Evolutionary conservation across 1,140 invertebrate species (phyloP).

Genomic region (Cherax quadricarinatus): DNA sequence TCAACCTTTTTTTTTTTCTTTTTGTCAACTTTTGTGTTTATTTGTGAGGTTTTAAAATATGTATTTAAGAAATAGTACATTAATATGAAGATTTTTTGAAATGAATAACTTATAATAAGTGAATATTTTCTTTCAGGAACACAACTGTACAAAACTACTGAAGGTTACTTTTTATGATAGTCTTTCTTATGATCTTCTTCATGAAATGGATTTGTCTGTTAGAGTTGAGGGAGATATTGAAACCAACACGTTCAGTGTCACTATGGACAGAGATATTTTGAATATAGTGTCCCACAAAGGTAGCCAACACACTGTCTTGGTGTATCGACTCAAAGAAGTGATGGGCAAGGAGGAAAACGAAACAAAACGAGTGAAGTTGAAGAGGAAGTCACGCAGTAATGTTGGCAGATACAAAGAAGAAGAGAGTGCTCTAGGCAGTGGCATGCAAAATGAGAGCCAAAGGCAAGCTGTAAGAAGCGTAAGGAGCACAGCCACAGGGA

Average conservation of each 20-base stretch:
- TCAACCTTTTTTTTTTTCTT: too few relatives aligned
- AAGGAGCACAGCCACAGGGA: background rate
- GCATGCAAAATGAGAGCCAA: background rate
- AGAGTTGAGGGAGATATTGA: slow-evolving; percentile 45
- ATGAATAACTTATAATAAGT: too few relatives aligned
- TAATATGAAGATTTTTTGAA: too few relatives aligned
- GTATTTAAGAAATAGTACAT: too few relatives aligned
- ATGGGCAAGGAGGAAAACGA: slow-evolving; percentile 1
- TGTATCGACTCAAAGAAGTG: slow-evolving; percentile 44
- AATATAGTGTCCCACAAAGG: slow-evolving; percentile 56
- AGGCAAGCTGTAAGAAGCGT: background rate
- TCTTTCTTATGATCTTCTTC: slow-evolving; percentile 27
- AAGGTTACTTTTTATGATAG: slow-evolving; percentile 49
- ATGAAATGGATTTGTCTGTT: slow-evolving; percentile 8
- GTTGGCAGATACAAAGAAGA: background rate
- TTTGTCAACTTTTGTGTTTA: too few relatives aligned
- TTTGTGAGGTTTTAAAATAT: too few relatives aligned
- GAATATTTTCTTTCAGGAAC: background rate
- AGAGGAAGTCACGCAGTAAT: background rate
- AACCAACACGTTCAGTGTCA: slow-evolving; percentile 45
- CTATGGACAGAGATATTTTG: slow-evolving; percentile 42
- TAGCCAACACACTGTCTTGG: slow-evolving; percentile 31
- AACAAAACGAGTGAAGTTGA: background rate
- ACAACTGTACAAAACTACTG: slow-evolving; percentile 27
- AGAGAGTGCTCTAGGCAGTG: too few relatives aligned